Evolutionary conservation across 2,797 vertebrate species (phyloP), one percentile per base, ranked within the genome.

Genomic region (Phoebastria nigripes): DNA sequence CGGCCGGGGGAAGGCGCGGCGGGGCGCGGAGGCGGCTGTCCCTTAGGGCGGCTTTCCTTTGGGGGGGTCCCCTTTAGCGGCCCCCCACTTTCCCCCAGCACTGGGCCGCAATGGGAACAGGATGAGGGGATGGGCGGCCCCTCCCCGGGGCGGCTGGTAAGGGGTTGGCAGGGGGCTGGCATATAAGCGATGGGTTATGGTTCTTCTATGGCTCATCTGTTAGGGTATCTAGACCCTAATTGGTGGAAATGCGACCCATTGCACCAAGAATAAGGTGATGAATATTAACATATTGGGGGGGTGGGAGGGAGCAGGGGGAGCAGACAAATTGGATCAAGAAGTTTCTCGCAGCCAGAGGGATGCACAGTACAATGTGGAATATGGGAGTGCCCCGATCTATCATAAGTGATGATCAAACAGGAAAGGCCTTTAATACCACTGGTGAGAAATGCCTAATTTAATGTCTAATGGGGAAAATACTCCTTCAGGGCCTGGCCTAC

Each of bases 401-500:
- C 0, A 0, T 4, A 26, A 12, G 44, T 49, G 31, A 10, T 0
- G 0, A 21, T 21, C 6, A 12, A 44, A 21, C 8, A 58, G 54
- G n/a, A 62, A 62, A 42, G 9, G 15, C 5, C 14, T 65, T 69
- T 55, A 35, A 35, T 47, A n/a, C 9, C 35, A 4, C 29, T 37
- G 28, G 8, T 28, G 19, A 58, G 16, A 90, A 90, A 87, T 67
- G 33, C 19, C 46, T 29, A 7, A 39, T 79, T 42, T 74, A 69
- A 62, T 56, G 28, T 28, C 17, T 37, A 24, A 39, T 7, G 29
- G 29, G 21, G 29, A 28, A 65, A 39, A n/a, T 13, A 26, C 11
- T 51, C 25, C 33, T 66, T 44, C 71, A 28, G 22, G 46, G 31
- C 31, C 46, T 11, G 6, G 42, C 31, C 8, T 13, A 8, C 16